Conservation (phyloP, 37 sponge, comb jelly and placozoan genomes). For the Beroe forskalii region DNA sequence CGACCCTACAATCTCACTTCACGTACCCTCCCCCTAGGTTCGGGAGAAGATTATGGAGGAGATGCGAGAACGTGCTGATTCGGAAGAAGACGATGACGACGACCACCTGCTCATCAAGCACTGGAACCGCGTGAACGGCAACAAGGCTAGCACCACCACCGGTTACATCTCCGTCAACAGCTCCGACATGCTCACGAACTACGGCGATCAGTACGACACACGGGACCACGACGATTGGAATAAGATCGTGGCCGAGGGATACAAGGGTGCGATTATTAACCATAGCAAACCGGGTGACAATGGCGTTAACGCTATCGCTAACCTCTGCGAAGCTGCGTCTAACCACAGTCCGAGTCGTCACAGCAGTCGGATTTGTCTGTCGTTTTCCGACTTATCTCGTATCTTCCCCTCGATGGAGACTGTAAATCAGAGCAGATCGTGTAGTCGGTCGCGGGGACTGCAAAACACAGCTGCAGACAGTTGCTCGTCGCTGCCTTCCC, state of each 20-base stretch:
- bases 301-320: background rate
- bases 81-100: conserved; percentile 9
- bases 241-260: conserved; percentile 3
- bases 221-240: background rate
- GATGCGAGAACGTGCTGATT: background rate
- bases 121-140: background rate
- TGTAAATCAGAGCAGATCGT: no score
- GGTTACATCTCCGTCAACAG: background rate
- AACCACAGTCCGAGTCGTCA: background rate
- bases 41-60: conserved; percentile 27
- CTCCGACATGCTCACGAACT: background rate
- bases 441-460: background rate
- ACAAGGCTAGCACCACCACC: background rate
- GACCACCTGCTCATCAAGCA: background rate
- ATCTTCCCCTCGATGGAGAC: conserved; percentile 44
- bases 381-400: conserved; percentile 2
- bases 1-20: background rate
- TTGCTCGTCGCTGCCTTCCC: background rate
- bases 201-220: background rate
- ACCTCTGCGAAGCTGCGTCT: background rate
- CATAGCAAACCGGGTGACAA: no score
- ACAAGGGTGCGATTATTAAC: background rate
- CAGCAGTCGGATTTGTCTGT: conserved; percentile 11
- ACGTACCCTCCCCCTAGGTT: background rate
- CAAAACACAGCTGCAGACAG: background rate